These are phyloP conservation scores for Crotalus horridus DNA, from an alignment of 2,113 vertebrate genomes.

Conservation along the genomic window DNA sequence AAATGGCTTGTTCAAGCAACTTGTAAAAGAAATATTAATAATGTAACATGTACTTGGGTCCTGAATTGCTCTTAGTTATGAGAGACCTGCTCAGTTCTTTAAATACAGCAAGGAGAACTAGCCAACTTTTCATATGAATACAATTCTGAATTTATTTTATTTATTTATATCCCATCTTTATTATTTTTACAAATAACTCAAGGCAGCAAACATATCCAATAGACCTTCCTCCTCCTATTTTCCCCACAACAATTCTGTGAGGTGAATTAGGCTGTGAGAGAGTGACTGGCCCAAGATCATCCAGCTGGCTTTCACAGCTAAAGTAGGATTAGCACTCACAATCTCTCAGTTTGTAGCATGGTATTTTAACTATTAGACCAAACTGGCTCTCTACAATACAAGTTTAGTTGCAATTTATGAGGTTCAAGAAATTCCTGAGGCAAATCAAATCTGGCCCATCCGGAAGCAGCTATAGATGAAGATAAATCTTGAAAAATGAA, in stretches of 20 bases:
- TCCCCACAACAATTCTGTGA: neutral
- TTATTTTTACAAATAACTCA: neutral
- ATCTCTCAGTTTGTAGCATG: neutral
- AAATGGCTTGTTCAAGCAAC: neutral
- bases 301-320: neutral
- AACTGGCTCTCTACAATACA: neutral
- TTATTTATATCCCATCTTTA: neutral
- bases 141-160: neutral
- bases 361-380: neutral
- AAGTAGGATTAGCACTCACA: neutral
- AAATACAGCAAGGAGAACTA: neutral
- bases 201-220: neutral
- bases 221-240: neutral
- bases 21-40: neutral
- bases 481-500: neutral
- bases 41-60: neutral
- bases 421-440: neutral
- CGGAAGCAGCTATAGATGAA: neutral
- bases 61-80: neutral
- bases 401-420: neutral
- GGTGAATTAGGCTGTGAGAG: neutral
- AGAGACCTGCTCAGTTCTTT: neutral
- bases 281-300: neutral
- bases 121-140: neutral
- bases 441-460: neutral